These are phyloP conservation scores for Spilosoma lubricipeda DNA, from an alignment of 2,888 invertebrate species.

Conservation along the genomic window DNA sequence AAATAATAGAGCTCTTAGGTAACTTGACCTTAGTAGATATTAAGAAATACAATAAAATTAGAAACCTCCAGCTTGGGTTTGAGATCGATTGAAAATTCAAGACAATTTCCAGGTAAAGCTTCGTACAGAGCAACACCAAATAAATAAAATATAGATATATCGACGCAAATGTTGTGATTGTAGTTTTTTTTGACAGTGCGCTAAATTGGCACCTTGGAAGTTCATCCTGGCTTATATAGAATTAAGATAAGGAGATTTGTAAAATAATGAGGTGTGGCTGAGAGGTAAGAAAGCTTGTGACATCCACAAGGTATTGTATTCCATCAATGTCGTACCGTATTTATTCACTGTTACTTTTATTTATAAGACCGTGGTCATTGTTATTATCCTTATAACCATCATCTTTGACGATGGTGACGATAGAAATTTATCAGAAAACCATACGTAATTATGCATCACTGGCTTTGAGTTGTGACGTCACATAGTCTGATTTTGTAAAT, in stretches of 20 bases:
- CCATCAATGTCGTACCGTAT: background rate
- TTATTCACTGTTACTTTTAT: background rate
- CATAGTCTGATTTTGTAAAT: too few species aligned
- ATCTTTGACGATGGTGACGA: too few species aligned
- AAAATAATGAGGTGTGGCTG: background rate
- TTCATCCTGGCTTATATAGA: conserved; percentile 3
- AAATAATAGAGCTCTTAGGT: too few species aligned
- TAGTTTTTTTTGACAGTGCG: background rate
- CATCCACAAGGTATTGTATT: background rate
- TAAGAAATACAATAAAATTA: too few species aligned
- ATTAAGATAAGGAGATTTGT: background rate
- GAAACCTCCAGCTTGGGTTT: too few species aligned
- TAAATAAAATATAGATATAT: background rate
- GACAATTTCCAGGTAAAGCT: background rate
- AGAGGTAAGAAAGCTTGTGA: background rate
- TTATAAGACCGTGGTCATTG: too few species aligned
- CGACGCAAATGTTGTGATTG: background rate
- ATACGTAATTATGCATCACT: too few species aligned
- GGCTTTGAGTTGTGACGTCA: too few species aligned
- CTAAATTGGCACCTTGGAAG: background rate
- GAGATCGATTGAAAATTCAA: too few species aligned
- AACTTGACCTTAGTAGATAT: too few species aligned
- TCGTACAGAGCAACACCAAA: background rate
- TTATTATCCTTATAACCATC: too few species aligned
- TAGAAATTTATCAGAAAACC: too few species aligned